Conservation (phyloP, 2,888 invertebrate genomes). For the Sinhomidia bicolor region DNA sequence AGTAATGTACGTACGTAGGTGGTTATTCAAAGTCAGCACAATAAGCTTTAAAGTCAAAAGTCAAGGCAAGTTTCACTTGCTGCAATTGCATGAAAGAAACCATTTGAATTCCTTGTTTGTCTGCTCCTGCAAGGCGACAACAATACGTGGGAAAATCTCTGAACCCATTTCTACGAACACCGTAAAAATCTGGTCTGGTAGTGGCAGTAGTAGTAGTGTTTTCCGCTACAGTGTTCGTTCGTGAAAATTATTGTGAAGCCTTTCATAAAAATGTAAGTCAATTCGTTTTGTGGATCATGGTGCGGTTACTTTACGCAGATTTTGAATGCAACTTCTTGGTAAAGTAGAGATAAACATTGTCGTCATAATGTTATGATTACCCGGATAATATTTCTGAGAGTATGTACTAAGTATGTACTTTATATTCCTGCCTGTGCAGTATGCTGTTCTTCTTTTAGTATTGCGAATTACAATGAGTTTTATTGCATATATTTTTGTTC, state of each 20-base stretch:
- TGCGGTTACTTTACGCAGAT: constrained; percentile 1
- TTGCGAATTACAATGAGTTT: background rate
- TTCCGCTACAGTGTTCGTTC: background rate
- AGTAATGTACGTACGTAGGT: background rate
- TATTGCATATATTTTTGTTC: too few relatives aligned
- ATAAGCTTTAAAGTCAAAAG: constrained; percentile 11
- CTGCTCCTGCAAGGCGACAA: background rate
- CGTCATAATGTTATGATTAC: background rate
- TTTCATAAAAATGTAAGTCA: background rate
- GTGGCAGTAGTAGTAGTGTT: background rate
- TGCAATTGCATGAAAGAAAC: background rate
- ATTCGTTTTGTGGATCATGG: constrained; percentile 19
- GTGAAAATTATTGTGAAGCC: background rate
- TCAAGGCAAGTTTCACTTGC: constrained; percentile 35
- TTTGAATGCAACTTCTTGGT: background rate
- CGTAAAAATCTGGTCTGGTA: constrained; percentile 39
- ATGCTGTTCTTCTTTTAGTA: too few relatives aligned
- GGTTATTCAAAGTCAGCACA: background rate
- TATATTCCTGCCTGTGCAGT: too few relatives aligned
- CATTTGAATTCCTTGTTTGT: background rate
- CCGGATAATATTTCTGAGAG: constrained; percentile 9
- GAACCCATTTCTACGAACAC: constrained; percentile 64
- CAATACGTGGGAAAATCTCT: constrained; percentile 64
- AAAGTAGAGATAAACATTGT: background rate
- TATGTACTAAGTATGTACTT: background rate